Conservation (phyloP, 2,888 invertebrate genomes). For the Thalpophila matura region DNA sequence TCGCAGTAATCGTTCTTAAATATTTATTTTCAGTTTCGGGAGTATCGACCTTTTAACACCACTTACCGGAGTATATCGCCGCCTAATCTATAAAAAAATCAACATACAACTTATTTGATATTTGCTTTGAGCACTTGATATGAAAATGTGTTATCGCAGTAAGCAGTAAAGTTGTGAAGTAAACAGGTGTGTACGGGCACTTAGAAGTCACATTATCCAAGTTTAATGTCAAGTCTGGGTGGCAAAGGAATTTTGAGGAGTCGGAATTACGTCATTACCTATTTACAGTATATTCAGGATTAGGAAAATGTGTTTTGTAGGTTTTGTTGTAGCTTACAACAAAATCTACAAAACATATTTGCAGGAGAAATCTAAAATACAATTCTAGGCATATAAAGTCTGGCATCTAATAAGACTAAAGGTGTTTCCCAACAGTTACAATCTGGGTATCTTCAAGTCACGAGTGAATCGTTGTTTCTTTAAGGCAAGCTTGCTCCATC, state of each 20-base stretch:
- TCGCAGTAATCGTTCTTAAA: conserved; percentile 73
- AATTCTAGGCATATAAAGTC: background rate
- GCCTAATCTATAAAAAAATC: conserved; percentile 86
- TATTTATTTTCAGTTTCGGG: conserved; percentile 78
- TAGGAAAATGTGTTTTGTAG: background rate
- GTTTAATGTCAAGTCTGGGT: conserved; percentile 63
- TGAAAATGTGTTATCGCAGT: conserved; percentile 76
- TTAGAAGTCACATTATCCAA: conserved; percentile 63
- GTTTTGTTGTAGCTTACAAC: conserved; percentile 21
- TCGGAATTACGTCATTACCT: conserved; percentile 7
- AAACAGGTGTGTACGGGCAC: conserved; percentile 82
- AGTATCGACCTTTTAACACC: conserved; percentile 78
- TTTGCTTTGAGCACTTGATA: conserved; percentile 87
- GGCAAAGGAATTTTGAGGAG: background rate
- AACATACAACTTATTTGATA: conserved; percentile 78
- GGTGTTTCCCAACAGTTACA: too few relatives aligned
- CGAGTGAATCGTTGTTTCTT: too few relatives aligned
- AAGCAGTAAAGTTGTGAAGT: conserved; percentile 69
- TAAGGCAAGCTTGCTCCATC: too few relatives aligned
- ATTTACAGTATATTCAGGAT: background rate
- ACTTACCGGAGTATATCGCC: conserved; percentile 71
- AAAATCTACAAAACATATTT: conserved; percentile 2
- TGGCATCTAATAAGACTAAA: too few relatives aligned
- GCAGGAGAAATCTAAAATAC: conserved; percentile 1
- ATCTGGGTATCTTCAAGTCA: too few relatives aligned